phyloP scores from a whole-genome alignment of 2,888 invertebrate species.

The Microplitis deprimator region DNA sequence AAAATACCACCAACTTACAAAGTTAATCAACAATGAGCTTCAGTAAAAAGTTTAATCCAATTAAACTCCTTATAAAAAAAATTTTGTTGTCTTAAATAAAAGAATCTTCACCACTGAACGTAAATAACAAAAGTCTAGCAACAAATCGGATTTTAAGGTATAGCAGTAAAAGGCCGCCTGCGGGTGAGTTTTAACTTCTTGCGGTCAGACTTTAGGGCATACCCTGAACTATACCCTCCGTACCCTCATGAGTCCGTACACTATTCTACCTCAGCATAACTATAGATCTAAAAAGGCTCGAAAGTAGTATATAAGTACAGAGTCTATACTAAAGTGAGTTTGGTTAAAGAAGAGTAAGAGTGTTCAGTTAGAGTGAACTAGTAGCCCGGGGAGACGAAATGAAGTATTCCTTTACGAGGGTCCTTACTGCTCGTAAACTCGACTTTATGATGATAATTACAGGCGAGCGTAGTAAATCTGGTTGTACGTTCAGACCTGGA shows the following conservation, averaged over 20 bases:
- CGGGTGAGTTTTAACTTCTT: conserved; percentile 45
- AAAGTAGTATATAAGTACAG: conserved; percentile 19
- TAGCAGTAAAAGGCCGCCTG: conserved; percentile 41
- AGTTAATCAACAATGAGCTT: background rate
- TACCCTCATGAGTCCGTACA: too few relatives aligned
- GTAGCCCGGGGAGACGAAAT: conserved; percentile 63
- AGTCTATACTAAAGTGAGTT: conserved; percentile 16
- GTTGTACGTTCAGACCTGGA: conserved; percentile 55
- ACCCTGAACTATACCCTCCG: background rate
- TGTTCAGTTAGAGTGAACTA: conserved; percentile 8
- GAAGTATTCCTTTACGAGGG: conserved; percentile 72
- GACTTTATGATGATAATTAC: conserved; percentile 72
- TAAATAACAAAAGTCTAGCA: conserved; percentile 21
- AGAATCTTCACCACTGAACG: conserved; percentile 27
- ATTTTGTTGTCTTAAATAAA: conserved; percentile 1
- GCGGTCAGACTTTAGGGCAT: conserved; percentile 29
- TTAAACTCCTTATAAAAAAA: background rate
- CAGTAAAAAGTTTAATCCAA: background rate
- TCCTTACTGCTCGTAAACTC: conserved; percentile 72
- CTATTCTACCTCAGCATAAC: conserved; percentile 9
- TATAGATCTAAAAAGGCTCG: conserved; percentile 33
- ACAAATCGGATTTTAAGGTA: conserved; percentile 32
- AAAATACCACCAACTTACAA: background rate
- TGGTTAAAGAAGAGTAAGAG: background rate
- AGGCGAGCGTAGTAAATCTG: conserved; percentile 70